A percentile compares a stretch with the other conserved stretches of the same genome.
These are phyloP conservation scores for Agrypnus murinus DNA, from an alignment of 2,888 invertebrate species.

Conservation along the genomic window DNA sequence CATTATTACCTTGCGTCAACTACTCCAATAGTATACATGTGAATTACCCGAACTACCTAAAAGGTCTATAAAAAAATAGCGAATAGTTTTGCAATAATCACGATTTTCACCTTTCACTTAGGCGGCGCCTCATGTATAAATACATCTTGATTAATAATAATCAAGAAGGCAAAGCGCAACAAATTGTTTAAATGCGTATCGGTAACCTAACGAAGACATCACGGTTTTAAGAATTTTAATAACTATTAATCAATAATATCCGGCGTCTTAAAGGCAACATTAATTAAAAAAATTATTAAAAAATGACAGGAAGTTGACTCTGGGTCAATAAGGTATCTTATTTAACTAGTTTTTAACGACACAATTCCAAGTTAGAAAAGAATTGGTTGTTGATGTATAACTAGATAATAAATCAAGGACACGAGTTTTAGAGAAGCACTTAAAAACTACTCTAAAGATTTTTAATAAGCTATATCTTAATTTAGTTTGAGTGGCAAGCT, in stretches of 20 bases:
- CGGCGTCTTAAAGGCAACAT: not conserved
- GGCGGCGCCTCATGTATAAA: not conserved
- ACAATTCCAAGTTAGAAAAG: too few relatives aligned
- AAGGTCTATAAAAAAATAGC: not conserved
- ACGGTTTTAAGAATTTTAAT: conserved; percentile 5
- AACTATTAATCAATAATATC: conserved; percentile 27
- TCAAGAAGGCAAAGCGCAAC: not conserved
- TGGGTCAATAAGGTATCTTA: too few relatives aligned
- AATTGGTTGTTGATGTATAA: too few relatives aligned
- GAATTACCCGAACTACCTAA: conserved; percentile 8
- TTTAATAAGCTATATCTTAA: too few relatives aligned
- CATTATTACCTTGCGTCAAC: conserved; percentile 14
- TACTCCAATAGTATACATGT: conserved; percentile 20
- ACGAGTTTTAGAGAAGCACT: too few relatives aligned
- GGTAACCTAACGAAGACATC: conserved; percentile 11
- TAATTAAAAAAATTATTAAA: too few relatives aligned
- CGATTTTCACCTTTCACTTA: conserved; percentile 31
- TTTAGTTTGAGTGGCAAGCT: too few relatives aligned
- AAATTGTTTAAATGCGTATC: conserved; percentile 23
- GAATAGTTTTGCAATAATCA: conserved; percentile 21
- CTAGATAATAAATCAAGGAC: too few relatives aligned
- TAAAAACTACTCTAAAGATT: too few relatives aligned
- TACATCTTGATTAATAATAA: conserved; percentile 14
- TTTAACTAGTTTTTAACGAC: too few relatives aligned
- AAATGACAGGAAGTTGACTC: conserved; percentile 22